These are phyloP conservation scores for Cynopterus sphinx DNA, from an alignment of 2,797 vertebrate genomes.

Conservation along the genomic window DNA sequence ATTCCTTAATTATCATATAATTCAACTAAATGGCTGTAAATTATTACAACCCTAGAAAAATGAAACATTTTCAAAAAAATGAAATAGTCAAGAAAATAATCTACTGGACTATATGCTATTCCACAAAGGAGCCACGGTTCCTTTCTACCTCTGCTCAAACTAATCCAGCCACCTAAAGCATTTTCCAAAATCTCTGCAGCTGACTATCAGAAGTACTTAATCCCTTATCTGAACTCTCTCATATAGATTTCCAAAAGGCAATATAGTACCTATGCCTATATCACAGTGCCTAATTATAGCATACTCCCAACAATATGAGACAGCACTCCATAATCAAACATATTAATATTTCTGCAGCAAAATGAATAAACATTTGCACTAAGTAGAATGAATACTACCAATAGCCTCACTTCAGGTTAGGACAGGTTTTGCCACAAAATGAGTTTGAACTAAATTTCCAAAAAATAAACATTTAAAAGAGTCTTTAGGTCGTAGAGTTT, in stretches of 20 bases:
- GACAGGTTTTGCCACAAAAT: not conserved
- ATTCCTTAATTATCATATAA: not conserved
- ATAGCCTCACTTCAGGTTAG: not conserved
- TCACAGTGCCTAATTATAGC: not conserved
- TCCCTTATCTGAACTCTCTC: not conserved
- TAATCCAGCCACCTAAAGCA: not conserved
- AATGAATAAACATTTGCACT: constrained; percentile 19
- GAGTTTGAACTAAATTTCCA: constrained; percentile 20
- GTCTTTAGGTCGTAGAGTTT: not conserved
- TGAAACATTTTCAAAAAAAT: not conserved
- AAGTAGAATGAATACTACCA: not conserved
- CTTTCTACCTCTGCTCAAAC: not conserved
- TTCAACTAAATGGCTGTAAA: not conserved
- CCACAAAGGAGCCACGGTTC: not conserved
- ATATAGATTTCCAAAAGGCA: not conserved
- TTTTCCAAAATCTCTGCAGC: not conserved
- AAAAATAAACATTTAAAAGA: not conserved
- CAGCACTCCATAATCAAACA: not conserved
- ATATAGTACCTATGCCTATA: not conserved
- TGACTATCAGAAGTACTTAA: not conserved
- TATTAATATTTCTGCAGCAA: not conserved
- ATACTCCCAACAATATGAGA: not conserved
- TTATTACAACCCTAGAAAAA: not conserved
- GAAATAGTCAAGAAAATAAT: constrained; percentile 10
- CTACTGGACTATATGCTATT: not conserved